A percentile compares a stretch with the other conserved stretches of the same genome.
These are phyloP conservation scores for Aelia acuminata DNA, from an alignment of 2,888 invertebrate species.

Conservation along the genomic window DNA sequence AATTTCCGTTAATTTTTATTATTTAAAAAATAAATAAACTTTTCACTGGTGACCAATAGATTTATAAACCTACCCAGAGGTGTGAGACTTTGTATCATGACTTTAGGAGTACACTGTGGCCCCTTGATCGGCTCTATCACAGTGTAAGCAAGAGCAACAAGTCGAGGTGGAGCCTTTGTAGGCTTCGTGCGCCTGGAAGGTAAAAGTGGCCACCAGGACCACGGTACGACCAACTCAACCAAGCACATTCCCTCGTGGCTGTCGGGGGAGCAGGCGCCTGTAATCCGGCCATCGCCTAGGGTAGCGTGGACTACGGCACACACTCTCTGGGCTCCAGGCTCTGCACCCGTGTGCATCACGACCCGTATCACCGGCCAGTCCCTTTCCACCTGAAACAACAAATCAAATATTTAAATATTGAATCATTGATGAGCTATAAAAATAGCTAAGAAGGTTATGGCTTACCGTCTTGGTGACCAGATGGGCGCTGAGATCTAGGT, in stretches of 20 bases:
- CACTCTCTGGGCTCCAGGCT: slow-evolving; percentile 84
- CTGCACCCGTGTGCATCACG: slow-evolving; percentile 91
- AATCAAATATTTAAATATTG: background rate
- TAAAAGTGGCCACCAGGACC: slow-evolving; percentile 90
- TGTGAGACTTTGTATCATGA: slow-evolving; percentile 80
- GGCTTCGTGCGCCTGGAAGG: slow-evolving; percentile 71
- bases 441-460: too few species aligned
- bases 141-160: slow-evolving; percentile 80
- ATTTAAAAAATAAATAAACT: too few species aligned
- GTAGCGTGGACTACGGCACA: slow-evolving; percentile 86
- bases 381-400: slow-evolving; percentile 77
- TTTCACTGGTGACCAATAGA: background rate
- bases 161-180: slow-evolving; percentile 78
- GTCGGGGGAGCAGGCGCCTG: slow-evolving; percentile 93
- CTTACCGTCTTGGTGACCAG: slow-evolving; percentile 71
- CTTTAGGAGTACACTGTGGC: slow-evolving; percentile 74
- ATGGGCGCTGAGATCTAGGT: slow-evolving; percentile 93
- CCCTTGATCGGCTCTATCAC: slow-evolving; percentile 83
- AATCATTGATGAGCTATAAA: background rate
- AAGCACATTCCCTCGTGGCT: slow-evolving; percentile 80
- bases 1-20: too few species aligned
- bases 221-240: slow-evolving; percentile 88
- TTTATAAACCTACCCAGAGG: slow-evolving; percentile 67
- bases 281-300: slow-evolving; percentile 74
- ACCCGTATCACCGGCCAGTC: slow-evolving; percentile 94